Base-by-base conservation (phyloP, 2,797 vertebrate species). In the Enteromius viviparus region DNA sequence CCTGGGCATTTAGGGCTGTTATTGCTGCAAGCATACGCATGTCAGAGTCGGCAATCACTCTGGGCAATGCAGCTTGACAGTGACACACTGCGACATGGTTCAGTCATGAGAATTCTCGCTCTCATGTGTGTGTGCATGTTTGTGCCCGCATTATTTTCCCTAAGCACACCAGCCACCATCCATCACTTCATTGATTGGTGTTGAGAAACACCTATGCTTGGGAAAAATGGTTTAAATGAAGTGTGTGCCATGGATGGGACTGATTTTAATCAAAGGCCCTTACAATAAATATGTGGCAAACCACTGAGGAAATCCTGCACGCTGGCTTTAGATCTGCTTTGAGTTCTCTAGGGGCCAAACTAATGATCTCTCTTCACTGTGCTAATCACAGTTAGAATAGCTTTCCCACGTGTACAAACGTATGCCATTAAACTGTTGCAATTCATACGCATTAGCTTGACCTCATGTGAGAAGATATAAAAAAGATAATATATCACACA, bases 11-110 rank as follows among this genome's bases (percentile, higher is more conserved):
- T 90, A 89, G 87, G 78, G 88, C 88, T 87, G 87, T 90, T 89
- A 88, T 89, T 80, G 81, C 80, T 85, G 90, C 82, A 89, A 87
- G 89, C 87, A 88, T 85, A 76, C 40, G 17, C 71, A 80, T 75
- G 88, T 91, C 86, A 85, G 80, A 77, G 71, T 80, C 78, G 87
- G 89, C 89, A 91, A 92, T 92, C 90, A 90, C 82, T 92, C 91
- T 89, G 85, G 78, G 84, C 85, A 89, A 91, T 89, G 85, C 87
- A 84, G 68, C 69, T 75, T 89, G 92, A 92, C 91, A 89, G 82
- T 85, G 89, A 91, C 84, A 86, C 85, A 91, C 26, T 37, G 86
- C 66, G 4, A 66, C 85, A 80, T 86, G 86, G 68, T 88, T 86
- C 85, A 42, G 74, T 66, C 62, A 79, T 70, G 34, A 53, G 68